Percentiles rank a stretch among this genome's conserved stretches.
phyloP scores from a whole-genome alignment of 2,888 invertebrate species.

The Bugulina stolonifera region DNA sequence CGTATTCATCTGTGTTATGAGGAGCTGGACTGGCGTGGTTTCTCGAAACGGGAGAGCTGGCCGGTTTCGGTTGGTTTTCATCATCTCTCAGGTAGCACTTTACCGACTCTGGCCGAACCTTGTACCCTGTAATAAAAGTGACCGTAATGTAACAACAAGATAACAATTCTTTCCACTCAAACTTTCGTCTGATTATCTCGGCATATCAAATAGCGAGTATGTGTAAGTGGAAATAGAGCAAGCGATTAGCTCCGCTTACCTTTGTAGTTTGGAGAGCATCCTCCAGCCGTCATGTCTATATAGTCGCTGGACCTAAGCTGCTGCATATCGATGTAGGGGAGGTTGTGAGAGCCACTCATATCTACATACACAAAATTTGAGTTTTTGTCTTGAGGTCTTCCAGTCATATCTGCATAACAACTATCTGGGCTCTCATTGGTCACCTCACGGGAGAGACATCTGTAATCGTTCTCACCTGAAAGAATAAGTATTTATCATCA shows the following conservation, averaged over 20 bases:
- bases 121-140: background rate
- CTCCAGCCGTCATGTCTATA: constrained; percentile 12
- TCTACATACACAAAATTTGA: constrained; percentile 15
- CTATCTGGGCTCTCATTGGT: too few relatives aligned
- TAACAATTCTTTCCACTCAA: too few relatives aligned
- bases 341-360: background rate
- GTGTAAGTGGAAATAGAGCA: too few relatives aligned
- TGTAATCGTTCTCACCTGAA: too few relatives aligned
- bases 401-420: background rate
- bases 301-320: background rate
- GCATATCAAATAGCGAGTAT: too few relatives aligned
- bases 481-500: too few relatives aligned
- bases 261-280: background rate
- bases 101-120: background rate
- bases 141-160: too few relatives aligned
- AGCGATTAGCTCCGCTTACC: background rate
- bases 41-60: background rate
- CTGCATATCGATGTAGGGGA: background rate
- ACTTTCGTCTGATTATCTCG: too few relatives aligned
- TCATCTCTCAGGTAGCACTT: constrained; percentile 6
- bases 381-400: constrained; percentile 13
- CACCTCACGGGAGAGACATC: too few relatives aligned
- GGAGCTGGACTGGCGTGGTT: background rate
- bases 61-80: background rate
- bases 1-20: background rate